These are phyloP conservation scores for Phymatocera aterrima DNA, from an alignment of 2,888 invertebrate genomes.

Conservation along the genomic window DNA sequence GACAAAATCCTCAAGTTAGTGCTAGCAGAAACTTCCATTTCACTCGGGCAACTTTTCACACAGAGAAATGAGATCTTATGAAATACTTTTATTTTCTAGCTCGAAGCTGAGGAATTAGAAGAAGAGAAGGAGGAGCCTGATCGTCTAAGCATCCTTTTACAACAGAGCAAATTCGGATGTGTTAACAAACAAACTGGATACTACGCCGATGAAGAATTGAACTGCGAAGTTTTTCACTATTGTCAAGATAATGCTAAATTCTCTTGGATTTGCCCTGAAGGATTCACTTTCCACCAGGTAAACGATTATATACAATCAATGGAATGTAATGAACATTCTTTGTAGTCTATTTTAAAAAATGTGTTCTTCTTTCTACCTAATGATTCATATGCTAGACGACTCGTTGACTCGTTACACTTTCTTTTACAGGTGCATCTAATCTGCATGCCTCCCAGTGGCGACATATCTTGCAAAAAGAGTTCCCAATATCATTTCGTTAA, in stretches of 20 bases:
- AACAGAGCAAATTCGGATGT: conserved; percentile 91
- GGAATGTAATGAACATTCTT: neutral
- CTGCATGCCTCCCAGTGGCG: conserved; percentile 93
- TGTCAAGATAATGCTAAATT: conserved; percentile 93
- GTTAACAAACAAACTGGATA: conserved; percentile 89
- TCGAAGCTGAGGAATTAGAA: conserved; percentile 80
- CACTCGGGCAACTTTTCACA: neutral
- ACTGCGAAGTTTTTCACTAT: conserved; percentile 95
- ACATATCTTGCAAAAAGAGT: conserved; percentile 92
- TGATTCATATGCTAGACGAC: neutral
- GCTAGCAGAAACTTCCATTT: neutral
- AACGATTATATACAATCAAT: conserved; percentile 37
- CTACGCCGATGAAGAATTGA: conserved; percentile 92
- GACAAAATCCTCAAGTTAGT: conserved; percentile 59
- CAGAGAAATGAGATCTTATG: neutral
- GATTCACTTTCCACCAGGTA: conserved; percentile 92
- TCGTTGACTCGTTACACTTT: neutral
- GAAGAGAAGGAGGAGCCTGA: conserved; percentile 90
- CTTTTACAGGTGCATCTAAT: conserved; percentile 88
- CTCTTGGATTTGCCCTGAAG: conserved; percentile 95
- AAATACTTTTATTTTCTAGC: conserved; percentile 42
- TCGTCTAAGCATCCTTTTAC: conserved; percentile 85
- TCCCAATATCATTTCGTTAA: conserved; percentile 94
- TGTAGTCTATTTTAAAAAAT: conserved; percentile 39
- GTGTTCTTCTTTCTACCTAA: conserved; percentile 2